These are phyloP conservation scores for Sula dactylatra DNA, from an alignment of 2,113 vertebrate species.

Conservation along the genomic window DNA sequence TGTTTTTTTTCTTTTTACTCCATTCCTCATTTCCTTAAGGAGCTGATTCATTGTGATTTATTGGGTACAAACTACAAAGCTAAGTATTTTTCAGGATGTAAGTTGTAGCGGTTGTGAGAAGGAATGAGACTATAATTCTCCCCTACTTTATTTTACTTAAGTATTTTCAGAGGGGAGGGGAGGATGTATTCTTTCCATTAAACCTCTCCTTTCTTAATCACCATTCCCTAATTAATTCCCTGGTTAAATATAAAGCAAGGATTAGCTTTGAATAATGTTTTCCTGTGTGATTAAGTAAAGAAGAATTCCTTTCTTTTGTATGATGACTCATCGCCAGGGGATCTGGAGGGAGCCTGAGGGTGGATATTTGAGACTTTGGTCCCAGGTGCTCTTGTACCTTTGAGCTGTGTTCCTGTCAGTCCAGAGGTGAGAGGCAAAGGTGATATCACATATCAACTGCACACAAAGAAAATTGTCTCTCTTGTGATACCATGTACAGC, in stretches of 20 bases:
- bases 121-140: conserved; percentile 50
- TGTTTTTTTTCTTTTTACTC: background rate
- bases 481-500: background rate
- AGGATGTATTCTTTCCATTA: conserved; percentile 53
- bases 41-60: conserved; percentile 46
- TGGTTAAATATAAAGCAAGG: conserved; percentile 74
- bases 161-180: conserved; percentile 35
- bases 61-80: conserved; percentile 48
- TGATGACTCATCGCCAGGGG: conserved; percentile 56
- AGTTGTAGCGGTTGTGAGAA: conserved; percentile 28
- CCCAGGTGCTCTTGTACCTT: conserved; percentile 29
- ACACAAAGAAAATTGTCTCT: background rate
- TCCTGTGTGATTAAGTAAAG: conserved; percentile 69
- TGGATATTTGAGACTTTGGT: conserved; percentile 38
- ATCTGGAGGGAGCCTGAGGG: conserved; percentile 12
- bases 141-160: conserved; percentile 44
- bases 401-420: background rate
- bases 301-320: conserved; percentile 68
- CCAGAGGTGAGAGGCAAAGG: background rate
- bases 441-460: background rate
- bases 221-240: conserved; percentile 74
- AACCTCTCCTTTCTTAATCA: conserved; percentile 63
- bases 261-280: conserved; percentile 74
- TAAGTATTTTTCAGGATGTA: conserved; percentile 57
- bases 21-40: conserved; percentile 49